Base-by-base conservation (phyloP, 2,888 invertebrate genomes). In the Melanargia galathea region DNA sequence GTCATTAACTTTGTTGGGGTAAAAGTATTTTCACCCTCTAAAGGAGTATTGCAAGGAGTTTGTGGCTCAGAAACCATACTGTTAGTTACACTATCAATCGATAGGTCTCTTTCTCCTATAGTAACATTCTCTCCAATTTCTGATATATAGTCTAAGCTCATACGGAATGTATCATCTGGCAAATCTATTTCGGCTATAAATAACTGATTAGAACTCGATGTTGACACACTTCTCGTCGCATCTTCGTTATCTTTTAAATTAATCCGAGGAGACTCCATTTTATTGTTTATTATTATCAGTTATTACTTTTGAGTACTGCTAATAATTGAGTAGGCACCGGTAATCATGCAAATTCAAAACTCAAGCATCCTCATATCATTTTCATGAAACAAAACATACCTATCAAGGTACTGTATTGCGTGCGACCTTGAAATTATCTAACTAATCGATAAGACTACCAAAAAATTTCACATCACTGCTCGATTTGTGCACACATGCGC, bases 391-490 rank as follows among this genome's bases (percentile, higher is more conserved):
- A 65, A 71, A 60, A 66, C 64, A 71, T 75, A 73, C 68, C 63
- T 75, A 73, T 69, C 63, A 46, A 58, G 48, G 22, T 48, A 48
- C 33, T 67, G 65, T 43, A 2, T 6, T 16, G 20, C 77, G 87
- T 72, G 35, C 6, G 52, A 5, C 89, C 88, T 90, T 89, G 89
- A 86, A 86, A 79, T 87, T 81, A 87, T 86, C 87, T 84, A 77
- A 75, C 77, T 82, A 87, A 89, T 90, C 90, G 90, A 90, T 90
- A 90, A 87, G 81, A 75, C 76, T n/a, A n/a, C n/a, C n/a, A n/a
- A 86, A 82, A 83, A 86, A 87, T 77, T 86, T 87, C 84, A 86
- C 89, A 89, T 89, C 89, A 88, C 89, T 90, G 66, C 63, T 65
- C 72, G 64, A 63, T 69, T 59, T 67, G 80, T 83, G 67, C 86